Conservation (phyloP, 2,797 vertebrate genomes). For the Chelidonichthys spinosus region DNA sequence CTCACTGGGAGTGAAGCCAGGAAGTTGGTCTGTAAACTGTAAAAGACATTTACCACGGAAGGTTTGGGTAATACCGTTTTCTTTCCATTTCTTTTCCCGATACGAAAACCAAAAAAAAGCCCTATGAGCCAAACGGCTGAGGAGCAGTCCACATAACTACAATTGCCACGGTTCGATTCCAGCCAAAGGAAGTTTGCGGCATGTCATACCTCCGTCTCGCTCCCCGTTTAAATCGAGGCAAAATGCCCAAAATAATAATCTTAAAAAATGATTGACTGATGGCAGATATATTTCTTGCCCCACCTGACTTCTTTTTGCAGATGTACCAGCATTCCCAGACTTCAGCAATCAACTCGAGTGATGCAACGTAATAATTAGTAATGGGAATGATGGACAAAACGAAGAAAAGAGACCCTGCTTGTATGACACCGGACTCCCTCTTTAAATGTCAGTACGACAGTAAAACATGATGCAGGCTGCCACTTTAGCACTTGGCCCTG, state of each 20-base stretch:
- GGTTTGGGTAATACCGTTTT: background rate
- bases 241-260: background rate
- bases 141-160: background rate
- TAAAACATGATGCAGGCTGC: slow-evolving; percentile 5
- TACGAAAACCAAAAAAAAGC: background rate
- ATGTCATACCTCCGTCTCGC: background rate
- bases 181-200: background rate
- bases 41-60: background rate
- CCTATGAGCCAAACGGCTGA: background rate
- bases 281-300: too few species aligned
- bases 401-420: background rate
- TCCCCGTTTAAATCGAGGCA: background rate
- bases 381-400: background rate
- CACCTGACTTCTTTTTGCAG: background rate
- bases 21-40: slow-evolving; percentile 14
- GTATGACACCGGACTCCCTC: background rate
- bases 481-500: background rate
- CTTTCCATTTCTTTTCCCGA: background rate
- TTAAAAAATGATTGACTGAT: background rate
- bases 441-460: background rate
- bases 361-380: slow-evolving; percentile 1
- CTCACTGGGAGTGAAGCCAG: background rate
- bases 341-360: background rate
- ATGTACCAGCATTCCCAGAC: background rate
- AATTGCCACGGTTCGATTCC: background rate